A percentile compares a stretch with the other conserved stretches of the same genome.
Evolutionary conservation across 1,140 invertebrate genomes (phyloP).

Genomic region (Palaemon carinicauda): DNA sequence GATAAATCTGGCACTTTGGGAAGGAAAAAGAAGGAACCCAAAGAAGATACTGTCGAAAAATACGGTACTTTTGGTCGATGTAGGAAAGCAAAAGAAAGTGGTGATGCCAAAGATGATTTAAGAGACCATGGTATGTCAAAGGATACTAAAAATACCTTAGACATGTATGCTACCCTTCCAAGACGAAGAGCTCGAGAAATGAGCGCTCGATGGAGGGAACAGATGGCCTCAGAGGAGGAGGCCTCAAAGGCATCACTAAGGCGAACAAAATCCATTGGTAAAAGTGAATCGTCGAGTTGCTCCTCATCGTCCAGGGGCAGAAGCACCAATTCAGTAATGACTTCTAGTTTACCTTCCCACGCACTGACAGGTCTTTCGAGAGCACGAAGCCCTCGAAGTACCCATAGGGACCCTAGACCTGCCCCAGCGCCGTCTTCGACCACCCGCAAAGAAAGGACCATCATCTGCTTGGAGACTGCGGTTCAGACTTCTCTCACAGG

Average conservation of each 20-base stretch:
- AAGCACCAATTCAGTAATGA: slow-evolving; percentile 62
- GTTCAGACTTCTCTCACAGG: slow-evolving; percentile 78
- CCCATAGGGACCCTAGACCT: slow-evolving; percentile 62
- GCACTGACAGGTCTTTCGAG: slow-evolving; percentile 62
- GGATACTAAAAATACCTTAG: slow-evolving; percentile 65
- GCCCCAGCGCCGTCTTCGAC: slow-evolving; percentile 63
- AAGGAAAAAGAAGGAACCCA: slow-evolving; percentile 39
- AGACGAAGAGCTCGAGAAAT: slow-evolving; percentile 72
- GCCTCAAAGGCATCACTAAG: slow-evolving; percentile 32
- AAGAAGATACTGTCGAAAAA: slow-evolving; percentile 43
- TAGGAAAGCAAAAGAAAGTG: slow-evolving; percentile 47
- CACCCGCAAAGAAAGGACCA: slow-evolving; percentile 67
- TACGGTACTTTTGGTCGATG: slow-evolving; percentile 54
- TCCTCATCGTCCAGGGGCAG: slow-evolving; percentile 7
- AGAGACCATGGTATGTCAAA: slow-evolving; percentile 13
- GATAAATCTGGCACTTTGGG: slow-evolving; percentile 29
- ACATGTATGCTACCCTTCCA: slow-evolving; percentile 79
- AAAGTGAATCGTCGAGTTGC: slow-evolving; percentile 39
- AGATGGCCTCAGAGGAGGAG: slow-evolving; percentile 59
- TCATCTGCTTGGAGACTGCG: slow-evolving; percentile 80
- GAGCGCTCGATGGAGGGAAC: slow-evolving; percentile 67
- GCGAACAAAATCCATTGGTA: slow-evolving; percentile 62
- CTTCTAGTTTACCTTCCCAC: slow-evolving; percentile 62
- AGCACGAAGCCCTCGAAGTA: slow-evolving; percentile 60
- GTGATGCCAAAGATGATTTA: slow-evolving; percentile 40